Conservation (phyloP, 2,797 vertebrate genomes). For the Spinibarbus caldwelli region DNA sequence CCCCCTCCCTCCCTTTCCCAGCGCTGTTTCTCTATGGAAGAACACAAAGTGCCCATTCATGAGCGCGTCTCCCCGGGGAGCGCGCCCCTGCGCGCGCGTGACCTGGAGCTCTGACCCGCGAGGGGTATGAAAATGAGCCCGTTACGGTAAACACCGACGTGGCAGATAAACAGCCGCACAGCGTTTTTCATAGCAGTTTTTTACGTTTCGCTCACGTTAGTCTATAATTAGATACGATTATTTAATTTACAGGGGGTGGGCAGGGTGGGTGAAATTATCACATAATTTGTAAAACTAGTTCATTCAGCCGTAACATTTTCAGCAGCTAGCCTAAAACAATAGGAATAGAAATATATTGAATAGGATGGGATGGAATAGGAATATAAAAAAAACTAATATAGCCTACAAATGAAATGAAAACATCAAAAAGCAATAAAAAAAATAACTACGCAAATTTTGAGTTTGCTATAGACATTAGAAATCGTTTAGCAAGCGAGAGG, state of each 20-base stretch:
- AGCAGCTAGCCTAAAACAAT: not conserved
- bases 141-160: conserved; percentile 71
- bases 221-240: not conserved
- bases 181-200: not conserved
- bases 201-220: not conserved
- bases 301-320: not conserved
- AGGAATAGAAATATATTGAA: not conserved
- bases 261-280: not conserved
- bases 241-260: not conserved
- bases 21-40: conserved; percentile 65
- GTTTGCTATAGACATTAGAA: not conserved
- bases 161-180: conserved; percentile 58
- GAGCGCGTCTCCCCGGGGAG: conserved; percentile 68
- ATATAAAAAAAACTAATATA: not conserved
- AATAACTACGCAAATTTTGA: not conserved
- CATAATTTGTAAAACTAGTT: not conserved
- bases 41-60: conserved; percentile 82
- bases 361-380: not conserved
- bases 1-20: conserved; percentile 52
- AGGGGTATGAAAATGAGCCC: conserved; percentile 63
- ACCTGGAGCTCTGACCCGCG: conserved; percentile 66
- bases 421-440: not conserved
- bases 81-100: conserved; percentile 65
- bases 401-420: not conserved
- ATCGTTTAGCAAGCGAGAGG: not conserved